phyloP scores from a whole-genome alignment of 2,888 invertebrate genomes.

The Drosophila subsilvestris region DNA sequence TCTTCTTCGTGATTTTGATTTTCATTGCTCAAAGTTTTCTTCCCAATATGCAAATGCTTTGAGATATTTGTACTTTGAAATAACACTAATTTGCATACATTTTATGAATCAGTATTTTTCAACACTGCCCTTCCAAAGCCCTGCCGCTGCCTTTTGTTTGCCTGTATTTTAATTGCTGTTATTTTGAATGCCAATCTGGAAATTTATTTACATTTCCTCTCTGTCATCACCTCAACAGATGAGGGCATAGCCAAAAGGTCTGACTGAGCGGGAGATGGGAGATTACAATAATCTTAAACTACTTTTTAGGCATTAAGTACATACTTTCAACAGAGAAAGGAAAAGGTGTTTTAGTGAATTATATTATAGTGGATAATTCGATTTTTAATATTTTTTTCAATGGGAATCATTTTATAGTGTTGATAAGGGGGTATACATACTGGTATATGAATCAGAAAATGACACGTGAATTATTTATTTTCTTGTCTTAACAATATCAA shows the following conservation, averaged over 20 bases:
- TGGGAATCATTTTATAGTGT: too few relatives aligned
- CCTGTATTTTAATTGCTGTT: not conserved
- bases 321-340: not conserved
- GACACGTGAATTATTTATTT: not conserved
- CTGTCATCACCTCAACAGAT: not conserved
- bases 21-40: constrained; percentile 18
- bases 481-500: too few relatives aligned
- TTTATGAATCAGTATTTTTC: constrained; percentile 4
- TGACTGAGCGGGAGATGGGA: too few relatives aligned
- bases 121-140: not conserved
- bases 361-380: too few relatives aligned
- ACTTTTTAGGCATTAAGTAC: not conserved
- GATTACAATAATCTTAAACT: too few relatives aligned
- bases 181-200: not conserved
- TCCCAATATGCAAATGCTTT: constrained; percentile 23
- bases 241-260: too few relatives aligned
- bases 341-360: too few relatives aligned
- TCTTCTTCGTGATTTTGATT: constrained; percentile 3
- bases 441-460: not conserved
- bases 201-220: not conserved
- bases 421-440: not conserved
- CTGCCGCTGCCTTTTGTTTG: not conserved
- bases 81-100: too few relatives aligned
- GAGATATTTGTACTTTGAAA: not conserved
- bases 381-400: too few relatives aligned